A percentile compares a stretch with the other conserved stretches of the same genome.
These are phyloP conservation scores for Omphaloscelis lunosa DNA, from an alignment of 2,888 invertebrate species.

Conservation along the genomic window DNA sequence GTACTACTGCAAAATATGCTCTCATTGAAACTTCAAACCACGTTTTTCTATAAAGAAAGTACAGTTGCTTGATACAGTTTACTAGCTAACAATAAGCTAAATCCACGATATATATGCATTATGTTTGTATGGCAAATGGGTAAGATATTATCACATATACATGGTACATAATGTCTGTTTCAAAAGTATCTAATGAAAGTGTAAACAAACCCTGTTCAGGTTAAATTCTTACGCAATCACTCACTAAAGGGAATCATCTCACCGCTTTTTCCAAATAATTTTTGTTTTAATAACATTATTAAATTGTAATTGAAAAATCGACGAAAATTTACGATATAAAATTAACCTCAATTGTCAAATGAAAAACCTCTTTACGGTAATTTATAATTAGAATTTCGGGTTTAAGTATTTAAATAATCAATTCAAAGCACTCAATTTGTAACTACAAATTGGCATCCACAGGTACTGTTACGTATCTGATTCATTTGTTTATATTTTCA, in stretches of 20 bases:
- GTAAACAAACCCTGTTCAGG: neutral
- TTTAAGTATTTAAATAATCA: neutral
- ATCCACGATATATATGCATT: conserved; percentile 54
- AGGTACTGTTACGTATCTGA: neutral
- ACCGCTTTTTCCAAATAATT: neutral
- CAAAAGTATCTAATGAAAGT: neutral
- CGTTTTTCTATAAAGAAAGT: conserved; percentile 54
- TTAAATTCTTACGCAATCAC: neutral
- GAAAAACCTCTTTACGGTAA: neutral
- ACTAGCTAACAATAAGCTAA: conserved; percentile 48
- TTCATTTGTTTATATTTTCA: neutral
- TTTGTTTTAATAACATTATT: neutral
- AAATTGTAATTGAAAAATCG: neutral
- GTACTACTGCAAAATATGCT: conserved; percentile 12
- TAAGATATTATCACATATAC: conserved; percentile 37
- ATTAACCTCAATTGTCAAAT: neutral
- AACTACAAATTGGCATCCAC: neutral
- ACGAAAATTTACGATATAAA: neutral
- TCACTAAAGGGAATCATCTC: neutral
- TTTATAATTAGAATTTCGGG: neutral
- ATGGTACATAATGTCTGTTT: neutral
- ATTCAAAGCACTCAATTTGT: neutral
- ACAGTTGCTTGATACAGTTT: conserved; percentile 42
- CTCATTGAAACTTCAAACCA: conserved; percentile 39
- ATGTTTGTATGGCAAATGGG: conserved; percentile 48